Base-by-base conservation (phyloP, 2,888 invertebrate genomes). In the Diabrotica balteata region DNA sequence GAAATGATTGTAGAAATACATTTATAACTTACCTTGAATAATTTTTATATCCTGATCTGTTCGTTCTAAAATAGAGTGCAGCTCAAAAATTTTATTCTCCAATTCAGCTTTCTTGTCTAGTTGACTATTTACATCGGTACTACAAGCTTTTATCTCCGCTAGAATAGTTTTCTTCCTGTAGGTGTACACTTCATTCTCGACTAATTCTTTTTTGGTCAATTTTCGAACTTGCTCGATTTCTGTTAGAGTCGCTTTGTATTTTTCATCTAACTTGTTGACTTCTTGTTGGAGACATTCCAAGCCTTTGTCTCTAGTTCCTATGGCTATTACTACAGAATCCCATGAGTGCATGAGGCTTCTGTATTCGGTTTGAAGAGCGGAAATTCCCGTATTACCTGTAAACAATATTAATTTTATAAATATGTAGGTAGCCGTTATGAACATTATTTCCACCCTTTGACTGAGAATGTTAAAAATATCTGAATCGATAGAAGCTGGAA, bases 291-390 rank as follows among this genome's bases (percentile, higher is more conserved):
- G 86, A 59, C 89, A 87, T 70, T 88, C 87, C 67, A 88, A 87
- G 1, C 90, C 87, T 75, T 88, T 89, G 79, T 93, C 93, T 32
- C 92, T 83, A 67, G 90, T 89, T 32, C 88, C 86, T 69, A 93
- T 91, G 66, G 90, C 90, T 9, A 90, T 85, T 4, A 94, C 86
- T 51, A 93, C 91, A 10, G 90, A 89, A 79, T 91, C 90, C 93
- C 93, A 94, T 7, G 91, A 87, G 75, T 89, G 89, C 71, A 91
- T 86, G 17, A 93, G 84, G 6, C 90, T 88, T 50, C 89, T 88
- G 70, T 92, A 89, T 75, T 93, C 93, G 58, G 88, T 84, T 75
- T 91, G 89, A 59, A 93, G 79, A 32, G 89, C 90, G 79, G 92
- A 91, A 32, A 93, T 57, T 7, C 17, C 17, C 11, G 45, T 44